Percentiles rank a stretch among this genome's conserved stretches.
phyloP scores from a whole-genome alignment of 2,797 vertebrate species.

The Miichthys miiuy region DNA sequence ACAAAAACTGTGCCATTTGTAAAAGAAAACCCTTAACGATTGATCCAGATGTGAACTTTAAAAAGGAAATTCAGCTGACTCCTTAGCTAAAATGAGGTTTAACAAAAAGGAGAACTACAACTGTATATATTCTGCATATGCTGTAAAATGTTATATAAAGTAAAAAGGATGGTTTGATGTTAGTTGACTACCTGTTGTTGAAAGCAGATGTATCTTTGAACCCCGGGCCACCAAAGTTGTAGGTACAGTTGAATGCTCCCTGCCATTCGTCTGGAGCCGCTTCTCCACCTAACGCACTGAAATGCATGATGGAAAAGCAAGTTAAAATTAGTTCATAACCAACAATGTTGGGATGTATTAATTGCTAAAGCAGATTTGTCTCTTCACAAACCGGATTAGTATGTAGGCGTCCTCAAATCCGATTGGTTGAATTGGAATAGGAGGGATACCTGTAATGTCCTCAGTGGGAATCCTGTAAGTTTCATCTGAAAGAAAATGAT shows the following conservation, averaged over 20 bases:
- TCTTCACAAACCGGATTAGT: conserved; percentile 88
- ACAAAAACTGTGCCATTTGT: too few species aligned
- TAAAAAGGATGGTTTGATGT: not conserved
- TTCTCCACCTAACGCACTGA: conserved; percentile 84
- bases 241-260: conserved; percentile 87
- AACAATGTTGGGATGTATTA: not conserved
- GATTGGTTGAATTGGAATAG: conserved; percentile 91
- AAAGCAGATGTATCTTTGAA: conserved; percentile 75
- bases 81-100: not conserved
- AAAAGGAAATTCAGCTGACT: too few species aligned
- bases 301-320: conserved; percentile 19
- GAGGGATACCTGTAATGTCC: conserved; percentile 84
- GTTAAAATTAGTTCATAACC: not conserved
- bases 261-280: conserved; percentile 80
- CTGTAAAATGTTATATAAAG: not conserved
- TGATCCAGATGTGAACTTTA: too few species aligned
- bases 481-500: conserved; percentile 76
- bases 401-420: conserved; percentile 88
- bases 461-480: conserved; percentile 85
- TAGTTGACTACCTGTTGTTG: conserved; percentile 71
- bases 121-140: too few species aligned
- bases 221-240: conserved; percentile 88
- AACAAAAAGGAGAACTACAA: too few species aligned
- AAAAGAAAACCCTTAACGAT: too few species aligned
- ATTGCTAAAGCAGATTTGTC: not conserved